Evolutionary conservation across 2,113 vertebrate genomes (phyloP).

Genomic region (Tachysurus fulvidraco): DNA sequence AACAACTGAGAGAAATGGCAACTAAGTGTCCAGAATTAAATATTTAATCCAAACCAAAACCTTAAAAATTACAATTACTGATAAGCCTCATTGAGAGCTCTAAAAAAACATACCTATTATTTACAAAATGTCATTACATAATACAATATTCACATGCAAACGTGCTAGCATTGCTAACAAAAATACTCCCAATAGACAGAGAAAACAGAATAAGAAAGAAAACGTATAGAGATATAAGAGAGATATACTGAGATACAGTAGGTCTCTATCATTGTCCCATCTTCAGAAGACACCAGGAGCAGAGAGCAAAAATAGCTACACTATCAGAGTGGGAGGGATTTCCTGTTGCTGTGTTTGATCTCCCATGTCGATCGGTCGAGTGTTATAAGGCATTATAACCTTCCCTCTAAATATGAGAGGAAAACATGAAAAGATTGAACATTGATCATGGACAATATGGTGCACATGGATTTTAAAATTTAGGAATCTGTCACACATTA

Average conservation of each 20-base stretch:
- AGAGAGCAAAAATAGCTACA: not conserved
- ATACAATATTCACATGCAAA: not conserved
- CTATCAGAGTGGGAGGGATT: not conserved
- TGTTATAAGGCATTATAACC: not conserved
- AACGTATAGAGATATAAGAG: no score
- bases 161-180: no score
- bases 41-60: not conserved
- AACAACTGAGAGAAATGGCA: not conserved
- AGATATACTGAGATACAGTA: not conserved
- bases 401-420: not conserved
- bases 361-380: not conserved
- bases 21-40: not conserved
- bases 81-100: no score
- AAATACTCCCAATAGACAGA: no score
- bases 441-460: not conserved
- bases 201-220: no score
- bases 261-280: not conserved
- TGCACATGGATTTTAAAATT: not conserved
- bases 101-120: no score
- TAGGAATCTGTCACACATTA: no score
- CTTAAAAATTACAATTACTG: not conserved
- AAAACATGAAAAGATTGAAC: not conserved
- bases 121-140: not conserved
- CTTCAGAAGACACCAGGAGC: not conserved
- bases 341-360: no score